phyloP scores from a whole-genome alignment of 2,113 vertebrate genomes.

The Alethe diademata region DNA sequence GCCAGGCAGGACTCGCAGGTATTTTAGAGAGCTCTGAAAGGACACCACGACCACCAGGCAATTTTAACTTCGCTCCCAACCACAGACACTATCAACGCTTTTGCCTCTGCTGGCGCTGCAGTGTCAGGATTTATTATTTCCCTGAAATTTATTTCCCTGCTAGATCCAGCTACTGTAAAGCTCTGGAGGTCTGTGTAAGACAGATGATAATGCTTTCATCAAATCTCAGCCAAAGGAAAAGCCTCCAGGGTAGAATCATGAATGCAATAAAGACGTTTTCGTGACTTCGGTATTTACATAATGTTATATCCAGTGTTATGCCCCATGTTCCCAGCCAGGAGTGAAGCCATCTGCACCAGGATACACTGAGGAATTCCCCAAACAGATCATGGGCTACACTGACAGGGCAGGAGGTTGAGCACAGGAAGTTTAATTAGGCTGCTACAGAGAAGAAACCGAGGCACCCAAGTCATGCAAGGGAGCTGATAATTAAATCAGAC shows the following conservation, averaged over 20 bases:
- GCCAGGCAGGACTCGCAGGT: neutral
- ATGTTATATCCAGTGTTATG: neutral
- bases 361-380: neutral
- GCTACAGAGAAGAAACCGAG: neutral
- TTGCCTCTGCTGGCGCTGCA: neutral
- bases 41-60: neutral
- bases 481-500: neutral
- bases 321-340: neutral
- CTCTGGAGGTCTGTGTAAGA: neutral
- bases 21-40: neutral
- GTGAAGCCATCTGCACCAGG: neutral
- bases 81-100: neutral
- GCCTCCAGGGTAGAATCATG: neutral
- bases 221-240: conserved; percentile 4
- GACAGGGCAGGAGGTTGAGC: neutral
- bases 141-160: neutral
- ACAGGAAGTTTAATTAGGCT: neutral
- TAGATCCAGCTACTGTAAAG: conserved; percentile 10
- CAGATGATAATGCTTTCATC: conserved; percentile 23
- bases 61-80: neutral
- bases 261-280: conserved; percentile 7
- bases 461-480: neutral
- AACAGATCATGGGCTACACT: neutral
- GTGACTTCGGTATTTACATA: neutral
- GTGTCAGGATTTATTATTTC: neutral